These are phyloP conservation scores for Sebastiscus albofasciatus DNA, from an alignment of 2,797 vertebrate species.

Conservation along the genomic window DNA sequence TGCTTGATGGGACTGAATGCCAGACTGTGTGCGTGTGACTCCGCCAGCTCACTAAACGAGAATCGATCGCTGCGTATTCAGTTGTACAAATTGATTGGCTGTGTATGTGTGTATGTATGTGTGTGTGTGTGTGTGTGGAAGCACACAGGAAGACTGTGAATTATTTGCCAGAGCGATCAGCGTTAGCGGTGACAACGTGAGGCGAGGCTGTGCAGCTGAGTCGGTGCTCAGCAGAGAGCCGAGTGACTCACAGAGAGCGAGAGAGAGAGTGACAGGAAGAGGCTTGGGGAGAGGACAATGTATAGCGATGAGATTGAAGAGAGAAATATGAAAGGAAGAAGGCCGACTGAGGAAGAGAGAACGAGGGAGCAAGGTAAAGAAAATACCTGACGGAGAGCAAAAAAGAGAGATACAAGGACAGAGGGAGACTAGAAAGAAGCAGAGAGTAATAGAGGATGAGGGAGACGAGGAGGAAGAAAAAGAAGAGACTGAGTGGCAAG, in stretches of 20 bases:
- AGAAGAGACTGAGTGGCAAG: not conserved
- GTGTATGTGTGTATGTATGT: not conserved
- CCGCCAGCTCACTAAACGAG: constrained; percentile 47
- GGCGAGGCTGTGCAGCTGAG: constrained; percentile 6
- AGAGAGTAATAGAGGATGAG: not conserved
- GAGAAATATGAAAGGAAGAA: not conserved
- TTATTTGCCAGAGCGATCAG: constrained; percentile 12
- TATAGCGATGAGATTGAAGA: not conserved
- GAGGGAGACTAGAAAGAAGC: not conserved
- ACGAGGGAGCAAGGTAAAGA: not conserved
- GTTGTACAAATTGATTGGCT: constrained; percentile 32
- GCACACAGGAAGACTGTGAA: not conserved
- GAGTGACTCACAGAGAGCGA: not conserved
- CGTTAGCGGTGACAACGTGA: constrained; percentile 7
- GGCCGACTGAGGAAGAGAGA: not conserved
- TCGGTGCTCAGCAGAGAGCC: not conserved
- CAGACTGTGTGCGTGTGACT: constrained; percentile 7
- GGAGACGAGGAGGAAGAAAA: not conserved
- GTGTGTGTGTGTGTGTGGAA: not conserved
- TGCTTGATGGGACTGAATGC: constrained; percentile 12
- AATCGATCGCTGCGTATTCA: constrained; percentile 48
- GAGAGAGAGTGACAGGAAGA: not conserved
- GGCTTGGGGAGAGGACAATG: not conserved
- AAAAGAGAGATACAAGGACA: not conserved
- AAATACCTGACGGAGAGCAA: not conserved